Percentiles rank a stretch among this genome's conserved stretches.
These are phyloP conservation scores for Eolophus roseicapilla DNA, from an alignment of 2,113 vertebrate genomes.

Conservation along the genomic window DNA sequence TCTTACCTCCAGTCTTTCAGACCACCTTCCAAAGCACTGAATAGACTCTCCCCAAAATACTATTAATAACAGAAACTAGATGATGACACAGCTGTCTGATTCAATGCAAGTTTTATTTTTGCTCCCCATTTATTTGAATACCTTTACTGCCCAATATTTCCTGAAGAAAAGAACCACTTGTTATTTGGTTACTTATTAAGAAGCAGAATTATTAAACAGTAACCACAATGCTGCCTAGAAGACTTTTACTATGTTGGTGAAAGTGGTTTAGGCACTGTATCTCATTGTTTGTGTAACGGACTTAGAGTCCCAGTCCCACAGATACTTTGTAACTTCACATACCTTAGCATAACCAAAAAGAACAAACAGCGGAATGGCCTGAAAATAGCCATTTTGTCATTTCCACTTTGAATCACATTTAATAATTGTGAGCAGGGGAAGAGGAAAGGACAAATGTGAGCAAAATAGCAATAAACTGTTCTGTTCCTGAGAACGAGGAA, in stretches of 20 bases:
- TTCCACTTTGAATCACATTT: not conserved
- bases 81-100: not conserved
- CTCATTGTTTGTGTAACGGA: not conserved
- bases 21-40: not conserved
- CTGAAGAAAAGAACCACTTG: not conserved
- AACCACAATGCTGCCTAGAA: not conserved
- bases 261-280: not conserved
- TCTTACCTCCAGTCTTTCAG: not conserved
- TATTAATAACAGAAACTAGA: not conserved
- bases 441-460: not conserved
- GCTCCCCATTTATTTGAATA: not conserved
- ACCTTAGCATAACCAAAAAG: not conserved
- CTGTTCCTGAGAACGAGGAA: not conserved
- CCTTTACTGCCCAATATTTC: not conserved
- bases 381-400: not conserved
- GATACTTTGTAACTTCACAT: not conserved
- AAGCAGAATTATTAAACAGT: not conserved
- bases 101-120: not conserved
- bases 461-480: not conserved
- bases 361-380: rapidly evolving
- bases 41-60: not conserved
- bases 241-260: not conserved
- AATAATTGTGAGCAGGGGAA: not conserved
- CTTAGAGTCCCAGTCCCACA: not conserved
- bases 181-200: not conserved